phyloP scores from a whole-genome alignment of 2,888 invertebrate species.

The Molanna angustata region DNA sequence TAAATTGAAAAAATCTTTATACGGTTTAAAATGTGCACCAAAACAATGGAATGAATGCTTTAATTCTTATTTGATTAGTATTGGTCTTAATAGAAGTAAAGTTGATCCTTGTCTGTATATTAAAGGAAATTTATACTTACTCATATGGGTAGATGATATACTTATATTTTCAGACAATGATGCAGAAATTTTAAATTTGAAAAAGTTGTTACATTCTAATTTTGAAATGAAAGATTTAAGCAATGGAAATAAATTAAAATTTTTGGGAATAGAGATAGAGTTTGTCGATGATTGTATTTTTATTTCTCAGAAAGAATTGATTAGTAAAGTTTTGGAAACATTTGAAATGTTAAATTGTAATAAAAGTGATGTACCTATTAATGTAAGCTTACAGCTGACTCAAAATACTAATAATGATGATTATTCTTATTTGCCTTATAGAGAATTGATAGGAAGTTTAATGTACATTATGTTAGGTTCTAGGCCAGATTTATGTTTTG shows the following conservation, averaged over 20 bases:
- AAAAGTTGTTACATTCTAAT: not conserved
- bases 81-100: not conserved
- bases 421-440: not conserved
- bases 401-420: not conserved
- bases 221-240: not conserved
- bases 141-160: not conserved
- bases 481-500: not conserved
- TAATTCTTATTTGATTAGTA: not conserved
- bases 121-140: not conserved
- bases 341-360: not conserved
- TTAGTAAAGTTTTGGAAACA: not conserved
- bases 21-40: not conserved
- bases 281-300: not conserved
- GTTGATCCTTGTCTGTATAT: not conserved
- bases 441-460: not conserved
- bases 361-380: not conserved
- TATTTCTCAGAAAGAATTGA: not conserved
- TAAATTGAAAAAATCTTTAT: not conserved
- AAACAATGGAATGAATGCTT: not conserved
- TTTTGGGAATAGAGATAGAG: not conserved
- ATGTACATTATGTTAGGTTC: not conserved
- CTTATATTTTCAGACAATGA: not conserved
- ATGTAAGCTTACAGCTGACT: not conserved
- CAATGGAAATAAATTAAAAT: not conserved
- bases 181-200: not conserved